Conservation (phyloP, 92 coral and sea anemone genomes). For the Porites rus region DNA sequence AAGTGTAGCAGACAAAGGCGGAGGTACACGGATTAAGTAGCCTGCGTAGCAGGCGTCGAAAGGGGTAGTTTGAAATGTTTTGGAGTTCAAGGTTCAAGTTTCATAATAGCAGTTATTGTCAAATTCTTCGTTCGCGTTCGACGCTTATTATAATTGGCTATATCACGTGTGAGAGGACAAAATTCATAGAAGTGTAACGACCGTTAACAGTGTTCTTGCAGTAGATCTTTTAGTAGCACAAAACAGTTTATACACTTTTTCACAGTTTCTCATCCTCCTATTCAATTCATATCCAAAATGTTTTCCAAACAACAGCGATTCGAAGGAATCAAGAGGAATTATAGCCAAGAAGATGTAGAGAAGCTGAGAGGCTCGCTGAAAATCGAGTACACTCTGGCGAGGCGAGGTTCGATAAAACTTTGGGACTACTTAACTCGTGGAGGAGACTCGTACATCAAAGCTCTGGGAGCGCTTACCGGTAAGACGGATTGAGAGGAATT, state of each 20-base stretch:
- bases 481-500: not conserved
- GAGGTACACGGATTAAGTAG: no score
- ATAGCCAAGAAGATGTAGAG: constrained; percentile 77
- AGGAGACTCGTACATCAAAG: constrained; percentile 79
- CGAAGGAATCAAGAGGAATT: constrained; percentile 89
- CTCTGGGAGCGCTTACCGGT: constrained; percentile 98
- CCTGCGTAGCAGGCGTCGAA: no score
- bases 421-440: constrained; percentile 92
- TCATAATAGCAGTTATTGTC: no score
- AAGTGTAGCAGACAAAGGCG: no score
- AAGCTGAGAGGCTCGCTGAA: constrained; percentile 87
- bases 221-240: no score
- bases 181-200: no score
- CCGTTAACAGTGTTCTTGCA: no score
- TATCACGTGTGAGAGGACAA: no score
- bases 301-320: constrained; percentile 79
- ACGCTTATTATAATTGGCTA: no score
- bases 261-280: not conserved
- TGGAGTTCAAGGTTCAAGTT: no score
- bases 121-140: no score
- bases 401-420: constrained; percentile 84
- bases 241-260: not conserved
- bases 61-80: no score
- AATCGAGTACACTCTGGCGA: constrained; percentile 90
- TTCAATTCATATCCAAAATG: constrained; percentile 2